Conservation (phyloP, 2,113 vertebrate species). For the Macaca mulatta region DNA sequence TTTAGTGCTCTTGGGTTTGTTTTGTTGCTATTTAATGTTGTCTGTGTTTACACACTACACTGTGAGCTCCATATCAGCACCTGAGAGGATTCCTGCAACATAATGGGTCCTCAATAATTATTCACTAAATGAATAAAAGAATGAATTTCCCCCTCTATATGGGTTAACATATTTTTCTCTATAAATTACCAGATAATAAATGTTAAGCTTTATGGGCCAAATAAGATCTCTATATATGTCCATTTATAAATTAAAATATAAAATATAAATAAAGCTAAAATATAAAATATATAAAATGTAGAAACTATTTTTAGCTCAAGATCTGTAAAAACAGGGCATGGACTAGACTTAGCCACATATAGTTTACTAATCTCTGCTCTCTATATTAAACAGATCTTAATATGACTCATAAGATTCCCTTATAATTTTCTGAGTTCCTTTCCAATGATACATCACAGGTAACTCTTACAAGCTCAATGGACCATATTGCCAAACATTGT, state of each 20-base stretch:
- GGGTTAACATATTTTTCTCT: not conserved
- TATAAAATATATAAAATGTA: not conserved
- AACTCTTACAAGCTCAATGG: not conserved
- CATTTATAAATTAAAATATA: slow-evolving; percentile 3
- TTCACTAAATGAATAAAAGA: not conserved
- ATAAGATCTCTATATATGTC: not conserved
- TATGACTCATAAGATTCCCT: not conserved
- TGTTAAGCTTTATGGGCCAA: not conserved
- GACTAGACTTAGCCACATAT: not conserved
- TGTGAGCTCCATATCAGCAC: not conserved
- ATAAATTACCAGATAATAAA: not conserved
- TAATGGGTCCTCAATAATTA: not conserved
- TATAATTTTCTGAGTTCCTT: not conserved
- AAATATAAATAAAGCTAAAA: slow-evolving; percentile 1
- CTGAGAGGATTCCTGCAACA: not conserved
- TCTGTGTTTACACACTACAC: not conserved
- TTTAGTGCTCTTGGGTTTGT: not conserved
- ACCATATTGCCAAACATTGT: not conserved
- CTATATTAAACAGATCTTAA: not conserved
- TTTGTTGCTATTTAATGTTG: not conserved
- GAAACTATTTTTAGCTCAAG: not conserved
- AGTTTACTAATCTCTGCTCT: not conserved
- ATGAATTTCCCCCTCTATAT: not conserved
- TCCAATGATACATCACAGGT: not conserved
- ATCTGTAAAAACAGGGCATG: not conserved